Evolutionary conservation across 2,888 invertebrate species (phyloP), one percentile per base, ranked within the genome.

Genomic region (Clivina fossor): DNA sequence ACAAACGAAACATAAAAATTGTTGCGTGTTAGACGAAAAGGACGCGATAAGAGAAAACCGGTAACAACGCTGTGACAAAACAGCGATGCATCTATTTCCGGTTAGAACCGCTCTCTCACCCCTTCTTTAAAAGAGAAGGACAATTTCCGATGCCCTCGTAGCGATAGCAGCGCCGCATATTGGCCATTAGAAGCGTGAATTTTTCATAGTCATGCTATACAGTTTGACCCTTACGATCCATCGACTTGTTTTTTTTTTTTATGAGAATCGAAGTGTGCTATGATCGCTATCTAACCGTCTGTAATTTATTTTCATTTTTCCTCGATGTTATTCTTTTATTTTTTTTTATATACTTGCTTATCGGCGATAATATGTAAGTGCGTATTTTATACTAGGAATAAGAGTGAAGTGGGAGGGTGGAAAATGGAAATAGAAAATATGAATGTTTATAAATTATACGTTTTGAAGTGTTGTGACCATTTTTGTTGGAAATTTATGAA

Each of bases 181-280:
- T 11, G 48, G 41, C 55, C 22, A 40, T 40, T 40, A 53, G 43
- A 43, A 38, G 55, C 61, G 60, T 59, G 58, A 61, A 61, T 61
- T 61, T 61, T 61, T 61, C 60, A 60, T 61, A 61, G 61, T 60
- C 61, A 59, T 61, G 61, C 59, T 32, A 54, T 30, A 37, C 9
- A 19, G 3, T 19, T 7, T 24, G 4, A 20, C 9, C 16, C 20
- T n/a, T 5, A 9, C 2, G 8, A n/a, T 8, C 5, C 9, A n/a
- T 35, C n/a, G 5, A n/a, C n/a, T 30, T 30, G 4, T 30, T 30
- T 30, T 30, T 30, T 30, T 11, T 33, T 51, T 51, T 41, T 51
- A 51, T 51, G 51, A 33, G 51, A 51, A 51, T 51, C 51, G 30
- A 51, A 51, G 43, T 51, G 51, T 51, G 51, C 24, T 33, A 19